Evolutionary conservation across 2,888 invertebrate species (phyloP), one percentile per base, ranked within the genome.

Genomic region (Eupithecia subfuscata): DNA sequence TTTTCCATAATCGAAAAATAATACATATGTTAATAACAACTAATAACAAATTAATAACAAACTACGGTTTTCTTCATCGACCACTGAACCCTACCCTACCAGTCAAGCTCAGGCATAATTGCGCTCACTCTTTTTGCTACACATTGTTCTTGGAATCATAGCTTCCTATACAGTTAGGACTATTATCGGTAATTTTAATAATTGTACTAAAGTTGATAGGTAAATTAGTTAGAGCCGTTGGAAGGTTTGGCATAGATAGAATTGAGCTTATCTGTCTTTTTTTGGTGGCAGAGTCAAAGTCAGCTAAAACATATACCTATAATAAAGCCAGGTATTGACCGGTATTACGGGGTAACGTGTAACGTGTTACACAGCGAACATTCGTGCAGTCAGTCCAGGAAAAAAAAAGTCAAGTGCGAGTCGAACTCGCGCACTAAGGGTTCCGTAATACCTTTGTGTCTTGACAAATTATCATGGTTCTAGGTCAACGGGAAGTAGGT

Each of bases 181-280:
- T 63, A 78, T 76, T 76, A 75, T 73, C 69, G 73, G 73, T 52
- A 70, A 75, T 77, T 77, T 75, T 60, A 73, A 75, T 77, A 75
- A 74, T 77, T 68, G 73, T 73, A 71, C 71, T 73, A 16, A 70
- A 70, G 71, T 70, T 76, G 76, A 78, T 78, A 78, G 70, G 73
- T 74, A 77, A 77, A 77, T 77, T 77, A 75, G 56, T 1, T 56
- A 22, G 22, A 25, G n/a, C 45, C 45, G 45, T 4, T 52, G 52
- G n/a, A 52, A 52, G 52, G 22, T 52, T 52, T 52, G n/a, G 52
- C n/a, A 11, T 52, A 52, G 52, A 9, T n/a, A n/a, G 3, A n/a
- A n/a, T n/a, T n/a, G n/a, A n/a, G n/a, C 3, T 56, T 56, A 22
- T 22, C 22, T 8, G 18, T 18, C 7, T 48, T 52, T 56, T 56